Evolutionary conservation across 2,113 vertebrate genomes (phyloP).

Genomic region (Tiliqua scincoides): DNA sequence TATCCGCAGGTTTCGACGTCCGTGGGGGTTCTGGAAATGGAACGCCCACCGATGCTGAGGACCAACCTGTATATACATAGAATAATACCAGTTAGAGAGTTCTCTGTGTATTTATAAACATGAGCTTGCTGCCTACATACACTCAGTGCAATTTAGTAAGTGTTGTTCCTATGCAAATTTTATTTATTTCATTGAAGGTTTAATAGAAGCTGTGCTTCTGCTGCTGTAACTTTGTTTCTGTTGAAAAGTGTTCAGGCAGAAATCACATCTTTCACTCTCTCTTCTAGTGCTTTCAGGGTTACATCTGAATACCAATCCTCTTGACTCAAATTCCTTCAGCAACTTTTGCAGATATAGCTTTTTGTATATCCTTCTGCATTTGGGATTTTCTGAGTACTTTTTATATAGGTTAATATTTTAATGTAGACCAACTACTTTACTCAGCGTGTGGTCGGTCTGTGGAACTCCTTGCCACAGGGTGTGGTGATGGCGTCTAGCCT

Average conservation of each 20-base stretch:
- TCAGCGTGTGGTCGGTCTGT: too few relatives aligned
- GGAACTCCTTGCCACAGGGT: too few relatives aligned
- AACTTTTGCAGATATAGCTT: too few relatives aligned
- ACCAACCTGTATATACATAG: too few relatives aligned
- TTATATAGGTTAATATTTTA: neutral
- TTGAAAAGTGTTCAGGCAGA: neutral
- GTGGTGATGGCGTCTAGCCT: too few relatives aligned
- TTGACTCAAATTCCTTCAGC: neutral
- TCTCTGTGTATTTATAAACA: neutral
- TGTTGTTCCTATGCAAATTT: neutral
- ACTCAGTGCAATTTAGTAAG: neutral
- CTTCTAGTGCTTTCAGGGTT: too few relatives aligned
- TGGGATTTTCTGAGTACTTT: neutral
- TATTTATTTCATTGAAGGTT: neutral
- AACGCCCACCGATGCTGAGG: too few relatives aligned
- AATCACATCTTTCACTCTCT: neutral
- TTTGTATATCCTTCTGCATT: too few relatives aligned
- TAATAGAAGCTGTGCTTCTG: neutral
- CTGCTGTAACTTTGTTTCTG: neutral
- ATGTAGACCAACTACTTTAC: too few relatives aligned
- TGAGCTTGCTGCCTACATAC: neutral
- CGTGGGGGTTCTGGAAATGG: too few relatives aligned
- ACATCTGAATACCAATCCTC: neutral
- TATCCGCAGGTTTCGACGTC: too few relatives aligned
- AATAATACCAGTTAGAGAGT: too few relatives aligned